Evolutionary conservation across 2,888 invertebrate genomes (phyloP).

Genomic region (Drosophila planitibia): DNA sequence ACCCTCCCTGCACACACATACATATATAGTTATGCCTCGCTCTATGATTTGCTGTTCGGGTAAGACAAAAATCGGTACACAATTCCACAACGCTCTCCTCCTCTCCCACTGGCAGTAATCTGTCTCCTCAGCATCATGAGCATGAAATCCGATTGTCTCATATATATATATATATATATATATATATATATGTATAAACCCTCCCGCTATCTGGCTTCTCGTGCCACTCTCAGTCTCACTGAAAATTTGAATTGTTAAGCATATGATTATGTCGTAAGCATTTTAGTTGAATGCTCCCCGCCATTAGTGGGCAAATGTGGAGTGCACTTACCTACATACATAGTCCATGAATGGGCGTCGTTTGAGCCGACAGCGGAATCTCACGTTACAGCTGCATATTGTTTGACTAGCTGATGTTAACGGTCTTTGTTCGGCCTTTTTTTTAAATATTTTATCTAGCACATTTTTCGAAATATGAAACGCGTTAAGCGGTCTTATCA

Average conservation of each 20-base stretch:
- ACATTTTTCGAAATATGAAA: background rate
- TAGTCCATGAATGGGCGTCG: slow-evolving; percentile 7
- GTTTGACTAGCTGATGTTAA: slow-evolving; percentile 23
- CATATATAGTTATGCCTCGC: slow-evolving; percentile 15
- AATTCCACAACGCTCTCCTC: slow-evolving; percentile 12
- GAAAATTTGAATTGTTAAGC: slow-evolving; percentile 43
- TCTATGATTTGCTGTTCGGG: slow-evolving; percentile 24
- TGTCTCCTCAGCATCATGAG: slow-evolving; percentile 9
- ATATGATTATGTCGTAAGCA: slow-evolving; percentile 48
- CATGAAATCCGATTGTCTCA: slow-evolving; percentile 52
- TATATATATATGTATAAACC: background rate
- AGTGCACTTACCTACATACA: background rate
- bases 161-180: background rate
- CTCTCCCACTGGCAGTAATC: background rate
- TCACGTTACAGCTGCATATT: slow-evolving; percentile 17
- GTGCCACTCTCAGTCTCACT: too few relatives aligned
- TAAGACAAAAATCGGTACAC: slow-evolving; percentile 48
- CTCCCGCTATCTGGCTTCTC: background rate
- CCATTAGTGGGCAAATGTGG: slow-evolving; percentile 34
- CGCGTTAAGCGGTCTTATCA: background rate
- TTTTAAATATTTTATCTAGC: background rate
- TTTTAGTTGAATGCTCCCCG: slow-evolving; percentile 46
- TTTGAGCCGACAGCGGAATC: background rate
- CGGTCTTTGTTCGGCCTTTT: slow-evolving; percentile 5
- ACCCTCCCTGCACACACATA: background rate